A percentile compares a stretch with the other conserved stretches of the same genome.
Evolutionary conservation across 2,797 vertebrate species (phyloP).

Genomic region (Glossophaga mutica): DNA sequence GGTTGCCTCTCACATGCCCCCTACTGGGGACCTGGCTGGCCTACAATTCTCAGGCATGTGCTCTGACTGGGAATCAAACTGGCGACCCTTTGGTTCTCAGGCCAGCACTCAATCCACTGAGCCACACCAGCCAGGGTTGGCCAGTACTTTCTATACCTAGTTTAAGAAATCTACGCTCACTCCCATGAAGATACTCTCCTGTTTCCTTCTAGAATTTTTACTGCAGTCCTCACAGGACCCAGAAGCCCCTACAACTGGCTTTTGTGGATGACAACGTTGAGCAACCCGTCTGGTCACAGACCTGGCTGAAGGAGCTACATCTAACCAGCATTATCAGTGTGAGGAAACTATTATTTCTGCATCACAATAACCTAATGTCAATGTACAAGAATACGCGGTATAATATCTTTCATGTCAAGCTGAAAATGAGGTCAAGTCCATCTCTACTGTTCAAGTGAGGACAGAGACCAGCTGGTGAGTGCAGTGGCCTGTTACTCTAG

Average conservation of each 20-base stretch:
- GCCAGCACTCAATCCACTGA: too few species aligned
- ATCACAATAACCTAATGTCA: background rate
- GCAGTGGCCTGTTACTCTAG: background rate
- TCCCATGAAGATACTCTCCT: background rate
- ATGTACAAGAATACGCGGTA: rapidly evolving
- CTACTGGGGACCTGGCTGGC: too few species aligned
- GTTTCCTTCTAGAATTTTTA: background rate
- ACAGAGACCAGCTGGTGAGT: background rate
- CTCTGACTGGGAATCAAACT: too few species aligned
- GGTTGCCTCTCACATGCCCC: too few species aligned
- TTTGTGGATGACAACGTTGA: background rate
- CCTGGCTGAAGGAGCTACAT: background rate
- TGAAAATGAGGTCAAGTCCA: background rate
- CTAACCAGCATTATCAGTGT: background rate
- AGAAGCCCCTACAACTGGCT: background rate
- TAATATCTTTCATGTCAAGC: background rate
- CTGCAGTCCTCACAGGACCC: background rate
- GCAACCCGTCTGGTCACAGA: background rate
- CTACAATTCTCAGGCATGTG: too few species aligned
- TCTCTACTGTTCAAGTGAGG: background rate
- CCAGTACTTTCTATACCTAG: background rate
- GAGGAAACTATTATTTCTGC: background rate
- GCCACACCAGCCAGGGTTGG: too few species aligned
- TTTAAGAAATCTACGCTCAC: background rate
- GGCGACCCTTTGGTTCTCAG: too few species aligned